Evolutionary conservation across 2,797 vertebrate genomes (phyloP).

Genomic region (Sardinella longiceps): DNA sequence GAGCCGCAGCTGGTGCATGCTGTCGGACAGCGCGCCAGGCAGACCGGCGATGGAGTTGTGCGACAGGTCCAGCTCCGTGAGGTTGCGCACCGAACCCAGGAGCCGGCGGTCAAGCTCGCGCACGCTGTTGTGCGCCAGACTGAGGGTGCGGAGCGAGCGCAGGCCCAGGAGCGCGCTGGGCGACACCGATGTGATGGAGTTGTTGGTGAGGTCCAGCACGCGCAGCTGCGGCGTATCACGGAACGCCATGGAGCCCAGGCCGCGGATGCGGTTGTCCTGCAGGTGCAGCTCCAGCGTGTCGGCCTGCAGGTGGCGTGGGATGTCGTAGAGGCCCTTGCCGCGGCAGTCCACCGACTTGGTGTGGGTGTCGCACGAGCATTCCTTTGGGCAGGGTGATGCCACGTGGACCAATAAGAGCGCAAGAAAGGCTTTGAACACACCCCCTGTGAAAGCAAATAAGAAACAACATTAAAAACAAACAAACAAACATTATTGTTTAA

Average conservation of each 20-base stretch:
- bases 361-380: conserved; percentile 83
- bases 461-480: not conserved
- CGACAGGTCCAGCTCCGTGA: conserved; percentile 90
- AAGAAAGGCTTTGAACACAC: conserved; percentile 70
- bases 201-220: conserved; percentile 90
- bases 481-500: too few species aligned
- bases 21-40: conserved; percentile 80
- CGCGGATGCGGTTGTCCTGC: conserved; percentile 89
- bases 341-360: conserved; percentile 88
- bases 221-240: conserved; percentile 80
- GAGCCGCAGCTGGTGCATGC: conserved; percentile 85
- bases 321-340: conserved; percentile 82
- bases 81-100: conserved; percentile 80
- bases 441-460: conserved; percentile 67
- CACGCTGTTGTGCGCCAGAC: conserved; percentile 87
- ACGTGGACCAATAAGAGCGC: conserved; percentile 61
- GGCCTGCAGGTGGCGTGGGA: conserved; percentile 81
- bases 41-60: conserved; percentile 86
- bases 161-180: conserved; percentile 84
- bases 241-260: conserved; percentile 84
- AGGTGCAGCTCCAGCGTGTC: conserved; percentile 87
- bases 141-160: conserved; percentile 81
- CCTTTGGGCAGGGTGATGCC: conserved; percentile 79
- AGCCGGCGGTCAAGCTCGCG: conserved; percentile 85
- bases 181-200: conserved; percentile 86